Conservation (phyloP, 1,140 invertebrate species). For the Pseudachorutes palmiensis region DNA sequence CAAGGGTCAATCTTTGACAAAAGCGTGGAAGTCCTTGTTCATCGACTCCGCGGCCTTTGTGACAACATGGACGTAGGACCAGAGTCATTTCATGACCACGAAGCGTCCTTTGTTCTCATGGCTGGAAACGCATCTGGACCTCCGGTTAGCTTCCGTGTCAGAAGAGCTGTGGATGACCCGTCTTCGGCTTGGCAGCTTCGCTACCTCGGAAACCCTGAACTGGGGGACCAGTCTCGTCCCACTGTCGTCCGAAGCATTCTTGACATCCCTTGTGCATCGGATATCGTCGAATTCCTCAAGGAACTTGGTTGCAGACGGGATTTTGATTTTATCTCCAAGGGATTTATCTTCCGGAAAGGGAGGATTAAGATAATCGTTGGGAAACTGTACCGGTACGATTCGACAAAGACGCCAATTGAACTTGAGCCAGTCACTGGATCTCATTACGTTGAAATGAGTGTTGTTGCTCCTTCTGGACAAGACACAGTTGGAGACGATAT, state of each 20-base stretch:
- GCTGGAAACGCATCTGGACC: conserved; percentile 38
- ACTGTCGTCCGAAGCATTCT: conserved; percentile 84
- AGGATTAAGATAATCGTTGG: conserved; percentile 94
- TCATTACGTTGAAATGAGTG: conserved; percentile 88
- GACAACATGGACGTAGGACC: conserved; percentile 86
- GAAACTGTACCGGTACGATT: conserved; percentile 69
- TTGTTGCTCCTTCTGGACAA: conserved; percentile 84
- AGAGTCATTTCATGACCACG: conserved; percentile 65
- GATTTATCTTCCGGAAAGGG: conserved; percentile 92
- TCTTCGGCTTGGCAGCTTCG: conserved; percentile 78
- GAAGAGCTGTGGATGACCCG: conserved; percentile 63
- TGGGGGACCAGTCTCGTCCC: conserved; percentile 67
- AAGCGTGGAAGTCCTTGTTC: conserved; percentile 84
- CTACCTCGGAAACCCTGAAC: conserved; percentile 52
- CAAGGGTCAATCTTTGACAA: conserved; percentile 86
- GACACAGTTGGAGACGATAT: conserved; percentile 93
- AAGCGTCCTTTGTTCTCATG: conserved; percentile 28
- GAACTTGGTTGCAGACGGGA: conserved; percentile 84
- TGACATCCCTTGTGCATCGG: conserved; percentile 80
- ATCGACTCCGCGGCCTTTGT: conserved; percentile 81
- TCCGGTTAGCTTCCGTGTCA: conserved; percentile 61
- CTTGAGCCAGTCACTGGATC: conserved; percentile 84
- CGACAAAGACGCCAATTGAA: conserved; percentile 55
- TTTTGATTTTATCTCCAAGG: conserved; percentile 88
- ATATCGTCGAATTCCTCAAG: conserved; percentile 81